Evolutionary conservation across 2,113 vertebrate species (phyloP), one percentile per base, ranked within the genome.

Genomic region (Thoracochromis brauschi): DNA sequence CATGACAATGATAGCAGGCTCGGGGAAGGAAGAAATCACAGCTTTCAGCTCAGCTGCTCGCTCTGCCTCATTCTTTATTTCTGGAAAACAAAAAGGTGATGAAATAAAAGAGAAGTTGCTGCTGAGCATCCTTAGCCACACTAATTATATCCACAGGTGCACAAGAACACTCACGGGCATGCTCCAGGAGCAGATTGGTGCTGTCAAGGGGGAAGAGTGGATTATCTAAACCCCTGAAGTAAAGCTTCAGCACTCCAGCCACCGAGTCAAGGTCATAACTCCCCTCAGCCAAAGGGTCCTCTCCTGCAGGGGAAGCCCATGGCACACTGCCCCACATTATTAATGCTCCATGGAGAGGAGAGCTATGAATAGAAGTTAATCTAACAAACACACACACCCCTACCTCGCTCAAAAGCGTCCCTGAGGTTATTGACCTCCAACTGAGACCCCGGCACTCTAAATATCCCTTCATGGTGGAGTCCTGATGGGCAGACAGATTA

Each of bases 401-500:
- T 87, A 98, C 98, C 98, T 97, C 91, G 96, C 90, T 98, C 97
- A 87, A 98, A 98, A 9, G 96, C 96, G 3, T 97, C 97, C 9
- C 96, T 97, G 86, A 97, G 93, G 83, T 95, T 97, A 5, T 97
- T 97, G 65, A 98, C 95, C 58, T 97, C 96, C 40, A 85, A 82
- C 89, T 98, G 97, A 31, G 97, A 96, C 2, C 98, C 98, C 0
- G 98, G 97, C 26, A 98, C 97, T 83, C 98, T 95, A 82, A 98
- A 98, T 87, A 98, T 98, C 33, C 98, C 98, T 89, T 98, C 97
- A 68, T 98, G 98, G 87, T 98, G 98, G 33, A 98, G 94, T 86
- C 98, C 98, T 98, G 90, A 12, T 4, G 29, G 63, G 78, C 55
- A 47, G 63, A 78, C 42, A 86, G 5, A 47, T 35, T 21, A 31